Base-by-base conservation (phyloP, 2,113 vertebrate genomes). In the Phrynosoma platyrhinos region DNA sequence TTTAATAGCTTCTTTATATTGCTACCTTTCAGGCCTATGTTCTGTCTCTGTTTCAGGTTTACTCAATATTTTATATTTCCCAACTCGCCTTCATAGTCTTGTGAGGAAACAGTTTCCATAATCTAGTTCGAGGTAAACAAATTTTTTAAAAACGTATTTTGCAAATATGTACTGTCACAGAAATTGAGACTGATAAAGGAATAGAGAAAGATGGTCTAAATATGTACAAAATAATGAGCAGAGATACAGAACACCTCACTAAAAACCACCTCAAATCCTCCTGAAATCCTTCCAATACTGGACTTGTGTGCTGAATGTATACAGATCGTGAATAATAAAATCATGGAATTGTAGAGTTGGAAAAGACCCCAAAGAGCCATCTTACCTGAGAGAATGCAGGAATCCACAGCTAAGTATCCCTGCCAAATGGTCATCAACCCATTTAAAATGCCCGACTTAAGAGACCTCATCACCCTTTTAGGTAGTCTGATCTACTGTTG, bases 201-300 rank as follows among this genome's bases (percentile, higher is more conserved):
- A 58, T 1, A 16, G 55, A 58, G 55, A 9, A 58, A 58, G 14
- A 9, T 40, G 10, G 89, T 90, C 86, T 83, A 81, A 80, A 66
- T 89, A 88, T 0, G 0, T 84, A 91, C 88, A 89, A 93, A 92
- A 91, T 93, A 91, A 93, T 92, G 79, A 40, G 36, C 27, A 86
- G 91, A 90, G 79, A 86, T 90, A 85, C 86, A 92, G 87, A 85
- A 85, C 75, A 90, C 91, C 85, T 93, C 93, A 95, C 87, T 86
- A 91, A 89, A 87, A 89, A 86, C 86, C 92, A 91, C 91, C 90
- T 93, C 92, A 91, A 90, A 90, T 89, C 91, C 91, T 91, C 82
- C 88, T 89, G 77, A 80, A 89, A 84, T 91, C 91, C 87, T 5
- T n/a, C 90, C 91, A 90, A 84, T 81, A 91, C 89, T 87, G 91